These are phyloP conservation scores for Tiliqua scincoides DNA, from an alignment of 2,113 vertebrate genomes.

Conservation along the genomic window DNA sequence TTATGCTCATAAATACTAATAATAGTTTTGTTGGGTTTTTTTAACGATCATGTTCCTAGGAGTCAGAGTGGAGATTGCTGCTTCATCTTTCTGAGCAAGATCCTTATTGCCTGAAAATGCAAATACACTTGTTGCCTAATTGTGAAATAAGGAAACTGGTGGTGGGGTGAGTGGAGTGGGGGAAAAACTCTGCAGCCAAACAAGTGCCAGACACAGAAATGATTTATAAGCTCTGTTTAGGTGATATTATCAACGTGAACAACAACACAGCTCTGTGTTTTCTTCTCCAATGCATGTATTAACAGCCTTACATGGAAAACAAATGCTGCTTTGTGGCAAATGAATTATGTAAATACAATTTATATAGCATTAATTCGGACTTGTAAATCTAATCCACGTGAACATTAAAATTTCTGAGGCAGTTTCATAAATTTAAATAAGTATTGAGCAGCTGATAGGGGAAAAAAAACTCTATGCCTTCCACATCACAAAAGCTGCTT, in stretches of 20 bases:
- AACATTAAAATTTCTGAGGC: constrained; percentile 67
- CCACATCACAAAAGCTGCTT: constrained; percentile 67
- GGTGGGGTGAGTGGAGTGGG: neutral
- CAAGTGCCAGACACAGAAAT: constrained; percentile 42
- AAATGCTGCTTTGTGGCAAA: constrained; percentile 65
- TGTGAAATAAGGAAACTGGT: constrained; percentile 48
- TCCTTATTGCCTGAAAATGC: constrained; percentile 35
- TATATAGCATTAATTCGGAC: constrained; percentile 75
- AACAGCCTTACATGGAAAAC: constrained; percentile 67
- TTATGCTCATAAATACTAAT: constrained; percentile 37
- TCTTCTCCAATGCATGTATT: constrained; percentile 69
- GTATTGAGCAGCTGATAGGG: constrained; percentile 73
- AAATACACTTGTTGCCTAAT: constrained; percentile 42
- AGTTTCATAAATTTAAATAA: constrained; percentile 70
- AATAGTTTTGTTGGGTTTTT: constrained; percentile 33
- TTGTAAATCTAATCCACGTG: constrained; percentile 75
- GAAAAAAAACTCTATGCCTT: constrained; percentile 64
- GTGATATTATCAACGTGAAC: constrained; percentile 60
- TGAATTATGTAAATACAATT: constrained; percentile 79
- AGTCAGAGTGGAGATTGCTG: constrained; percentile 16
- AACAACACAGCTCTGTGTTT: constrained; percentile 60
- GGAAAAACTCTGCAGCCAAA: neutral
- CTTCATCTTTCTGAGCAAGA: constrained; percentile 42
- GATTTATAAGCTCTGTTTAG: constrained; percentile 63
- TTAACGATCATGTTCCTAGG: constrained; percentile 45